A percentile compares a stretch with the other conserved stretches of the same genome.
Evolutionary conservation across 2,888 invertebrate genomes (phyloP).

Genomic region (Tipula lateralis): DNA sequence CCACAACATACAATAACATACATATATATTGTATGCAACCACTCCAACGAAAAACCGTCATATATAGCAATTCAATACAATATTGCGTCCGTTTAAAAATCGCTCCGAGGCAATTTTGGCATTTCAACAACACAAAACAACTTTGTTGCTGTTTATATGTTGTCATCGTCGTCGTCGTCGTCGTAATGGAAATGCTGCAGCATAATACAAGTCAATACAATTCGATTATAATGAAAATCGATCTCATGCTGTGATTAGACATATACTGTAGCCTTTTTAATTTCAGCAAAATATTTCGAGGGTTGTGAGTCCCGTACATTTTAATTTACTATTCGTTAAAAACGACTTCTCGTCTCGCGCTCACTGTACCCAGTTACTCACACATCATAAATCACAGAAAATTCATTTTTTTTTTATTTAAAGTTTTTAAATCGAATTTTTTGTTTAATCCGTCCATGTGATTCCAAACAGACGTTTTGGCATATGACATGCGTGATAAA

Average conservation of each 20-base stretch:
- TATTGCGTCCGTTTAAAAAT: background rate
- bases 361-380: too few relatives aligned
- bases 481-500: slow-evolving; percentile 28
- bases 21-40: too few relatives aligned
- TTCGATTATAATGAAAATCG: slow-evolving; percentile 1
- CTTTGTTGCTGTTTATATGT: background rate
- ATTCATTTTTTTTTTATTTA: background rate
- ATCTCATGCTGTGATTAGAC: background rate
- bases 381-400: background rate
- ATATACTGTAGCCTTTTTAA: background rate
- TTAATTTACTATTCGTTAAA: background rate
- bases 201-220: background rate
- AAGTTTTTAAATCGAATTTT: background rate
- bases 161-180: background rate
- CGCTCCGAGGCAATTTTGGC: background rate
- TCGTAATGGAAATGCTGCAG: background rate
- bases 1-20: background rate
- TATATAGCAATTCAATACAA: background rate
- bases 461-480: slow-evolving; percentile 28
- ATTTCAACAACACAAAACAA: background rate
- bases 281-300: too few relatives aligned
- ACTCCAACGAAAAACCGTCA: background rate
- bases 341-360: background rate
- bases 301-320: background rate
- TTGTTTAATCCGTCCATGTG: background rate